These are phyloP conservation scores for Brassicogethes aeneus DNA, from an alignment of 2,888 invertebrate species.

Conservation along the genomic window DNA sequence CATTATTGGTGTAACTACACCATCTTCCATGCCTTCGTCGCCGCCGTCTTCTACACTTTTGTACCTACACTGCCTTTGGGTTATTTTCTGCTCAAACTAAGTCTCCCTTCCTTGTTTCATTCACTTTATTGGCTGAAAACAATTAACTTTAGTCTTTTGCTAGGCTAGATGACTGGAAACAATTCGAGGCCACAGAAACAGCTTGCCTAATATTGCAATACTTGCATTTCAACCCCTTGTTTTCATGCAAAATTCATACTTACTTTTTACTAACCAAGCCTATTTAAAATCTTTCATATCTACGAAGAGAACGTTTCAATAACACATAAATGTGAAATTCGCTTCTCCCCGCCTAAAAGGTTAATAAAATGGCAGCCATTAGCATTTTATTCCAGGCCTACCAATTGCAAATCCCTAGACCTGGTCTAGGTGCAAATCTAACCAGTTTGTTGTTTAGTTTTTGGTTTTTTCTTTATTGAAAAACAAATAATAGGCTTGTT, in stretches of 20 bases:
- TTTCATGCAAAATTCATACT: not conserved
- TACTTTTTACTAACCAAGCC: not conserved
- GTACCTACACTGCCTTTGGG: constrained; percentile 4
- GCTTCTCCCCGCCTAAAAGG: constrained; percentile 39
- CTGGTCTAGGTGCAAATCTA: no score
- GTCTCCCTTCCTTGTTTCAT: no score
- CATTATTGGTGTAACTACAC: constrained; percentile 31
- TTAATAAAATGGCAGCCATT: constrained; percentile 37
- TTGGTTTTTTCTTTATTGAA: no score
- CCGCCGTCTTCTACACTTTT: no score
- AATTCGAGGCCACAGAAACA: constrained; percentile 6
- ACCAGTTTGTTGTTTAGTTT: no score
- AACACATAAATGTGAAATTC: constrained; percentile 27
- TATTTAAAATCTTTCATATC: not conserved
- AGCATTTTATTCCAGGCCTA: constrained; percentile 2
- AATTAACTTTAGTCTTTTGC: not conserved
- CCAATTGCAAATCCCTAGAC: no score
- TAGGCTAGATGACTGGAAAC: not conserved
- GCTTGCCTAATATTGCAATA: constrained; percentile 10
- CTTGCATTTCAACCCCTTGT: not conserved
- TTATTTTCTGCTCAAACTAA: constrained; percentile 9
- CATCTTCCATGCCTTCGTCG: constrained; percentile 44
- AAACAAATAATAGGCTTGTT: no score
- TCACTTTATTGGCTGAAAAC: no score
- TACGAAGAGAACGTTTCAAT: not conserved